A percentile compares a stretch with the other conserved stretches of the same genome.
Conservation (phyloP, 2,888 invertebrate species). For the Polydrusus tereticollis region DNA sequence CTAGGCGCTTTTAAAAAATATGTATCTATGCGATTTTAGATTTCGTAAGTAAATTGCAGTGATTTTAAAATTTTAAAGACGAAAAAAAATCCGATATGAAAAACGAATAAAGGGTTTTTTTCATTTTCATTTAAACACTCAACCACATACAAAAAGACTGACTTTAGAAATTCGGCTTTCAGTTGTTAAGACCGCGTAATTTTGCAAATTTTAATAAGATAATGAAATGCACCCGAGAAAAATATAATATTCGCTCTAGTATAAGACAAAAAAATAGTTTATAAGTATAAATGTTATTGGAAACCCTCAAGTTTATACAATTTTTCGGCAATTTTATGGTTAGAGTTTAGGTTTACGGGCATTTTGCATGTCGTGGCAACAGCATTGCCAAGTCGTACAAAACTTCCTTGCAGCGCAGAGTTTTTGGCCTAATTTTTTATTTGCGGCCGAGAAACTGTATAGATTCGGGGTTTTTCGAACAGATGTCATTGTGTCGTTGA, state of each 20-base stretch:
- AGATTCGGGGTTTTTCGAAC: slow-evolving; percentile 11
- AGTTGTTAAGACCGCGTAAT: slow-evolving; percentile 9
- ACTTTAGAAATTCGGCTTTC: slow-evolving; percentile 33
- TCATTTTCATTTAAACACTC: background rate
- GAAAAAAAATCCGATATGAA: background rate
- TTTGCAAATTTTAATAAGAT: slow-evolving; percentile 5
- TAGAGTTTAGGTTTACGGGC: background rate
- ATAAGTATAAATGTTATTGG: slow-evolving; percentile 32
- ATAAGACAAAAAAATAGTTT: slow-evolving; percentile 22
- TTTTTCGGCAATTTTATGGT: background rate
- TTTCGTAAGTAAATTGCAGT: background rate
- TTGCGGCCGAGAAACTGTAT: background rate
- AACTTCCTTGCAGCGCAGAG: background rate
- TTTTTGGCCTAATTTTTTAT: slow-evolving; percentile 20
- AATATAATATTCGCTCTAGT: slow-evolving; percentile 22
- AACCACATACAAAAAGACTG: slow-evolving; percentile 40
- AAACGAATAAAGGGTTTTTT: background rate
- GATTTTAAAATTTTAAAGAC: slow-evolving; percentile 10
- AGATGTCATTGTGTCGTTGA: slow-evolving; percentile 46
- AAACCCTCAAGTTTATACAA: slow-evolving; percentile 6
- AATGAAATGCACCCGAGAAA: slow-evolving; percentile 28
- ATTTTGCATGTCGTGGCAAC: background rate
- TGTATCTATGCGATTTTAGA: background rate
- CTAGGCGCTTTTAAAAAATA: background rate
- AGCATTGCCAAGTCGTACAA: background rate